Evolutionary conservation across 2,888 invertebrate genomes (phyloP), one percentile per base, ranked within the genome.

Genomic region (Plebejus anna): DNA sequence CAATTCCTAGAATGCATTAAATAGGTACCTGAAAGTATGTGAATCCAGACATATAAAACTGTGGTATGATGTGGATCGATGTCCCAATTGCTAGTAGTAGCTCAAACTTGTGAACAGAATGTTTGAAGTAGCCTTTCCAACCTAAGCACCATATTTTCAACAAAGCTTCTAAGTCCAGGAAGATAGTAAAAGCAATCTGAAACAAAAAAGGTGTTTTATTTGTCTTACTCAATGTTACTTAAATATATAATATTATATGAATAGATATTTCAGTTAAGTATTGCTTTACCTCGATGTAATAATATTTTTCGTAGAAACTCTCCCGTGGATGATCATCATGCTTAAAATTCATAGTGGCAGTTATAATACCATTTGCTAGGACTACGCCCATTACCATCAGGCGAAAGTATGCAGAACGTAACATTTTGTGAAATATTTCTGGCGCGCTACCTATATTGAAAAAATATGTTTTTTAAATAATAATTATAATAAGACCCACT

Each of bases 61-160:
- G 95, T 13, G 98, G 99, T 83, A 99, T 96, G 77, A 99, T 96
- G 86, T 99, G 99, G 77, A 99, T 92, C 0, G 98, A 97, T 13
- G 99, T 99, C 36, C 99, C 99, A 79, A 99, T 95, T 0, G 98
- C 97, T 77, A 99, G 91, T 0, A 99, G 93, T 59, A 99, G 90
- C 90, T 99, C 99, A 91, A 99, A 99, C 90, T 99, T 99, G 89
- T 99, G 99, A 81, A 99, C 97, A 0, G 99, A 98, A 87, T 99
- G 98, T 84, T 98, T 97, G 91, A 98, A 98, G 87, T 99, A 99
- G 13, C 98, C 98, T 77, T 97, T 96, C 95, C 99, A 97, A 3
- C 99, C 99, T 75, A 99, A 95, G 86, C 99, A 99, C 97, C 98
- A 98, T 81, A 99, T 97, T 94, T 99, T 99, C 86, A 99, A 98